These are phyloP conservation scores for Kuschelorhynchus macadamiae DNA, from an alignment of 2,888 invertebrate species.

Conservation along the genomic window DNA sequence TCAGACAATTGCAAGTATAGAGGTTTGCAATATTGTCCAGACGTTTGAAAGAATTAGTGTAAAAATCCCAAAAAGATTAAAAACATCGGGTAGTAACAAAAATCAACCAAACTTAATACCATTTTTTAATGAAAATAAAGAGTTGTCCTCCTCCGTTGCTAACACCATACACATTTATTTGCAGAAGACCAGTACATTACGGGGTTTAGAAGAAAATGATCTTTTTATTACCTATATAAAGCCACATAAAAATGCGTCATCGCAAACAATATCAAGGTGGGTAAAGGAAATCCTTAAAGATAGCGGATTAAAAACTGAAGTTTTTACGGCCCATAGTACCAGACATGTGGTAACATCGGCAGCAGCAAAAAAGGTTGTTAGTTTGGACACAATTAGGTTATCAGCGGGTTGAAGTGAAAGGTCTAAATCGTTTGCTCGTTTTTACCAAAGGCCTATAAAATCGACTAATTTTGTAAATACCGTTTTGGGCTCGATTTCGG, in stretches of 20 bases:
- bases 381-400: no score
- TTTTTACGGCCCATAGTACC: no score
- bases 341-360: no score
- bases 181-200: neutral
- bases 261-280: constrained; percentile 9
- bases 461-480: no score
- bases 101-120: constrained; percentile 29
- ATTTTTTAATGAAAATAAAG: constrained; percentile 14
- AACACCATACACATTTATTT: neutral
- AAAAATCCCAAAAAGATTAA: constrained; percentile 26
- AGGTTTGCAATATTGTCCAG: constrained; percentile 16
- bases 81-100: constrained; percentile 18
- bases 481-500: no score
- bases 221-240: neutral
- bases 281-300: neutral
- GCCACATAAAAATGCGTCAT: neutral
- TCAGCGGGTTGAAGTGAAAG: no score
- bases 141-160: constrained; percentile 6
- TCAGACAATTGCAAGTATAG: constrained; percentile 19
- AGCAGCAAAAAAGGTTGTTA: no score
- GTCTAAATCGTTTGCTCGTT: no score
- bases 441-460: no score
- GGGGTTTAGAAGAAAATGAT: neutral
- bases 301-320: constrained; percentile 4
- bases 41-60: neutral